Evolutionary conservation across 2,797 vertebrate genomes (phyloP).

Genomic region (Natrix natrix): DNA sequence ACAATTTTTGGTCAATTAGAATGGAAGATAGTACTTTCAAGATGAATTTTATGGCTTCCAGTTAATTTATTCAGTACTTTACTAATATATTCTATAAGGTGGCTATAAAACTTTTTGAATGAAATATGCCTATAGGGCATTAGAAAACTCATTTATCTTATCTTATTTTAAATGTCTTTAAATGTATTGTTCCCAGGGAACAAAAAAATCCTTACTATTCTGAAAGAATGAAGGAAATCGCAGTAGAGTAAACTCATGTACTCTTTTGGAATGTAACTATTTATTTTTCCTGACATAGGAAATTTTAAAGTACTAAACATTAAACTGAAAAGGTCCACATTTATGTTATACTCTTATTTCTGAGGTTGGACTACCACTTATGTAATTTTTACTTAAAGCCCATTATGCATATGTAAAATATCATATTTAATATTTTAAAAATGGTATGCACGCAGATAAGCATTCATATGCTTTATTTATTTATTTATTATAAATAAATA

Average conservation of each 20-base stretch:
- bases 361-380: background rate
- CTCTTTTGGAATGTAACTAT: background rate
- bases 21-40: background rate
- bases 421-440: background rate
- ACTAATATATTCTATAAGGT: slow-evolving; percentile 13
- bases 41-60: slow-evolving; percentile 1
- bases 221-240: background rate
- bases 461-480: background rate
- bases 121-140: slow-evolving; percentile 11
- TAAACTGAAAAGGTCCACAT: background rate
- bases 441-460: background rate
- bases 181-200: background rate
- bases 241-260: background rate
- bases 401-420: background rate
- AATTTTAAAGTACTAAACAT: background rate
- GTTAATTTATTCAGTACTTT: slow-evolving; percentile 6
- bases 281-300: background rate
- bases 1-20: background rate
- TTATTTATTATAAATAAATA: background rate
- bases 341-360: background rate
- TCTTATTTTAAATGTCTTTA: background rate
- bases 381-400: background rate
- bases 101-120: background rate
- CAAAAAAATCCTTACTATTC: background rate
- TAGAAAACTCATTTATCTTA: slow-evolving; percentile 10